A percentile compares a stretch with the other conserved stretches of the same genome.
These are phyloP conservation scores for Bedellia somnulentella DNA, from an alignment of 2,888 invertebrate species.

Conservation along the genomic window DNA sequence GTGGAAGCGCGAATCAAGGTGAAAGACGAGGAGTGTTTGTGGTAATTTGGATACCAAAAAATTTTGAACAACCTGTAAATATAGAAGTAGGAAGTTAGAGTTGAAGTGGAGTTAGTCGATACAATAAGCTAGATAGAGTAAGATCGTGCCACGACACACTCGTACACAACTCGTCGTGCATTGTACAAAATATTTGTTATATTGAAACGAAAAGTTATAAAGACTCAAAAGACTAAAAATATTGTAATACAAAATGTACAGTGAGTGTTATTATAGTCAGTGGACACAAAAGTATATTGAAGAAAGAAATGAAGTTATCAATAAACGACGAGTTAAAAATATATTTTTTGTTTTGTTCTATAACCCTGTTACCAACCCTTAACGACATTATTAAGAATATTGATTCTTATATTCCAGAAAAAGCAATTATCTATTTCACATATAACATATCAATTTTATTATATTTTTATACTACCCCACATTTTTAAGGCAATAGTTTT, in stretches of 20 bases:
- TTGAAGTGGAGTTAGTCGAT: constrained; percentile 38
- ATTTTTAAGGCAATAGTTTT: too few species aligned
- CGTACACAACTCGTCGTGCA: constrained; percentile 42
- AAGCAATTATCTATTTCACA: too few species aligned
- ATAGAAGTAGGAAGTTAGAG: constrained; percentile 46
- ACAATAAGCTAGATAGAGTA: constrained; percentile 46
- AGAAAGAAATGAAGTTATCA: constrained; percentile 56
- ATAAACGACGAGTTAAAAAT: constrained; percentile 57
- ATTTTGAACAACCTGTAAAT: constrained; percentile 59
- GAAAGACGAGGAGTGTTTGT: constrained; percentile 43
- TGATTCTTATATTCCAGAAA: too few species aligned
- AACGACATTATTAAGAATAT: too few species aligned
- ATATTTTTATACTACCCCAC: too few species aligned
- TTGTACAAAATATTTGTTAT: constrained; percentile 62
- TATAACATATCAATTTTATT: too few species aligned
- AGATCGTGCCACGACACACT: constrained; percentile 52
- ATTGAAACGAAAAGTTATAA: constrained; percentile 50
- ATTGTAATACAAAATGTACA: constrained; percentile 61
- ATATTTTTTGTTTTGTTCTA: constrained; percentile 46
- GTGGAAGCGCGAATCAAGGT: constrained; percentile 27
- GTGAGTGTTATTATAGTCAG: constrained; percentile 62
- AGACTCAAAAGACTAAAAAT: constrained; percentile 53
- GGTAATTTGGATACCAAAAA: constrained; percentile 61
- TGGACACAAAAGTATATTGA: constrained; percentile 61
- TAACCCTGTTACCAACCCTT: not conserved